phyloP scores from a whole-genome alignment of 2,888 invertebrate genomes.

The Xanthorhoe spadicearia region DNA sequence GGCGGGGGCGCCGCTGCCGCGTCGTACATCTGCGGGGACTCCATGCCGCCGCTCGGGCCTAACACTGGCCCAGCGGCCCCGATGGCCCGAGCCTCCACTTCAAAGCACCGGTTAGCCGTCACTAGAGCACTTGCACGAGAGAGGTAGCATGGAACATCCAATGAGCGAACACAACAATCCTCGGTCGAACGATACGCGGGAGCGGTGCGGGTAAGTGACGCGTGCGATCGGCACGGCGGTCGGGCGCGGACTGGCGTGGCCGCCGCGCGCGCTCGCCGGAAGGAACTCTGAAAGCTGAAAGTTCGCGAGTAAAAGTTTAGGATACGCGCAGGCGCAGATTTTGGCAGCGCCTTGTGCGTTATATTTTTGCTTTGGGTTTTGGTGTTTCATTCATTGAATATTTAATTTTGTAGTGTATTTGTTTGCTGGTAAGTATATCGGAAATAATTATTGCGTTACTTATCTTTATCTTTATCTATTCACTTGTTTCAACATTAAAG shows the following conservation, averaged over 20 bases:
- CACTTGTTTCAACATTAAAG: too few species aligned
- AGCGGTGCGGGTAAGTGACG: conserved; percentile 50
- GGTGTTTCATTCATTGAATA: neutral
- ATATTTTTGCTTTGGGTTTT: neutral
- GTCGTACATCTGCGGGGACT: conserved; percentile 95
- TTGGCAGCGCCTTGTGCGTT: conserved; percentile 10
- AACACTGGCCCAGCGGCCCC: conserved; percentile 78
- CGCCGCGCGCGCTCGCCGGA: conserved; percentile 71
- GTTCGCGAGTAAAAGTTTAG: conserved; percentile 74
- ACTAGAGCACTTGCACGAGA: conserved; percentile 75
- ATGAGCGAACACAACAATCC: conserved; percentile 38
- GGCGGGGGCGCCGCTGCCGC: conserved; percentile 86
- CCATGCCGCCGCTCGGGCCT: conserved; percentile 87
- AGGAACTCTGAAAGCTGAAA: conserved; percentile 79
- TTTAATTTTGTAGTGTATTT: neutral
- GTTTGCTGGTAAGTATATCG: neutral
- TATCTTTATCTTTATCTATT: too few species aligned
- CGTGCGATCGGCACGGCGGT: conserved; percentile 71
- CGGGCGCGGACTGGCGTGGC: conserved; percentile 70
- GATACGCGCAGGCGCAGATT: conserved; percentile 31
- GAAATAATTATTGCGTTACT: too few species aligned
- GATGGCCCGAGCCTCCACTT: conserved; percentile 80
- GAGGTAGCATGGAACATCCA: conserved; percentile 14
- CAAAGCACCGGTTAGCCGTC: conserved; percentile 78
- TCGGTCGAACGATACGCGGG: conserved; percentile 50